Conservation (phyloP, 2,797 vertebrate species). For the Enoplosus armatus region DNA sequence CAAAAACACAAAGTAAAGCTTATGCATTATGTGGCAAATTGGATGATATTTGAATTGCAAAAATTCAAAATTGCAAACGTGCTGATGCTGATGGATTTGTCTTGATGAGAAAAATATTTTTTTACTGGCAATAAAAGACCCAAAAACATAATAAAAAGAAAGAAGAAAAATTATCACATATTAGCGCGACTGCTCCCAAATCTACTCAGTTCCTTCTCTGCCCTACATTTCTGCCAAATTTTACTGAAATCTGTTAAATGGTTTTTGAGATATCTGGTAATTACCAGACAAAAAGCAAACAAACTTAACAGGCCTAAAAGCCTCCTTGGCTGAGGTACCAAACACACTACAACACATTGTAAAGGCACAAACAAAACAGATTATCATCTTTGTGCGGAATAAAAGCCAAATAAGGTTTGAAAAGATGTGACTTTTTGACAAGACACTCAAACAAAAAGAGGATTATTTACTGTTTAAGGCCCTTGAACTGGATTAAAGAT, state of each 20-base stretch:
- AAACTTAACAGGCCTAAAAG: conserved; percentile 20
- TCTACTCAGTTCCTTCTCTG: conserved; percentile 23
- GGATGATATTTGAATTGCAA: not conserved
- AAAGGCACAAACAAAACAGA: conserved; percentile 26
- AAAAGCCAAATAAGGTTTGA: conserved; percentile 24
- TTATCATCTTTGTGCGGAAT: conserved; percentile 20
- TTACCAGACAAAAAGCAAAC: conserved; percentile 39
- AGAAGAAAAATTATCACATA: not conserved
- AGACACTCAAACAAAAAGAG: conserved; percentile 11
- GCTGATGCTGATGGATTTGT: not conserved
- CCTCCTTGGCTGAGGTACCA: conserved; percentile 20
- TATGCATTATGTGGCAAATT: not conserved
- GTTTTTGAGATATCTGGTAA: conserved; percentile 39
- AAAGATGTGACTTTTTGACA: conserved; percentile 29
- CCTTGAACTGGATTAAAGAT: conserved; percentile 15
- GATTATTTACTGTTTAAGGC: conserved; percentile 21
- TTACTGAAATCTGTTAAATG: conserved; percentile 13
- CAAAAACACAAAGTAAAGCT: not conserved
- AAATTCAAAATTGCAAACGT: not conserved
- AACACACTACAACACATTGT: conserved; percentile 1
- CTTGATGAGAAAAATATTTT: conserved; percentile 1
- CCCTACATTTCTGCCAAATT: conserved; percentile 24
- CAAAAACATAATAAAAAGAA: not conserved
- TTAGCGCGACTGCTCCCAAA: not conserved
- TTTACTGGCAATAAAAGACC: not conserved